Percentiles rank a stretch among this genome's conserved stretches.
Evolutionary conservation across 2,113 vertebrate species (phyloP).

Genomic region (Gavia stellata): DNA sequence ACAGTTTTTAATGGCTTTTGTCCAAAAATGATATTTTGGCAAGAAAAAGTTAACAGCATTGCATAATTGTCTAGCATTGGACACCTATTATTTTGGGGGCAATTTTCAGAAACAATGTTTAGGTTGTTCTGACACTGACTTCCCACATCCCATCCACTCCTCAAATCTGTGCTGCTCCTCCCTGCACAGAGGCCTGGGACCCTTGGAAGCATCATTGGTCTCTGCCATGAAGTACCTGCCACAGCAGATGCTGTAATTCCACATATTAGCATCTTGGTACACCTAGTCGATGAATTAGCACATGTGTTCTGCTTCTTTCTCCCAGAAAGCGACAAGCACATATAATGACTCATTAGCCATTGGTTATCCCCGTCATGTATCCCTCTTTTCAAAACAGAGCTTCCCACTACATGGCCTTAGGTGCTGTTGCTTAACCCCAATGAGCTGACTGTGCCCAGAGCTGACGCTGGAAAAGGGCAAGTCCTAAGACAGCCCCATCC

Average conservation of each 20-base stretch:
- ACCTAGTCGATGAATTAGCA: neutral
- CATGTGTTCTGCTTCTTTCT: neutral
- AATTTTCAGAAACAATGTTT: neutral
- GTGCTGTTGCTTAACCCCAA: neutral
- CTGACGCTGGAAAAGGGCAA: neutral
- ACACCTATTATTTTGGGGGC: neutral
- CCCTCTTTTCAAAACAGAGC: neutral
- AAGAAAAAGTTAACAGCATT: neutral
- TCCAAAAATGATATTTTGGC: neutral
- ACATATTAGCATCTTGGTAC: neutral
- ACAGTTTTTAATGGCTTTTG: neutral
- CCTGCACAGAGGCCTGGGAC: neutral
- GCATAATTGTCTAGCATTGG: neutral
- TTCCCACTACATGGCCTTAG: neutral
- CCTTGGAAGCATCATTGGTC: neutral
- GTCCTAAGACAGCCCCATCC: neutral
- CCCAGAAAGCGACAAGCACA: neutral
- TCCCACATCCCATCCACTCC: neutral
- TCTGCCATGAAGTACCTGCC: neutral
- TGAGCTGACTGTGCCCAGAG: neutral
- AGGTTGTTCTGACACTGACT: neutral
- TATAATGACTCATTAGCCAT: neutral
- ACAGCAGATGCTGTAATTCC: neutral
- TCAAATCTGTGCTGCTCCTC: neutral
- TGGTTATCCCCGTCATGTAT: neutral